Evolutionary conservation across 2,113 vertebrate species (phyloP).

Genomic region (Pygoscelis adeliae): DNA sequence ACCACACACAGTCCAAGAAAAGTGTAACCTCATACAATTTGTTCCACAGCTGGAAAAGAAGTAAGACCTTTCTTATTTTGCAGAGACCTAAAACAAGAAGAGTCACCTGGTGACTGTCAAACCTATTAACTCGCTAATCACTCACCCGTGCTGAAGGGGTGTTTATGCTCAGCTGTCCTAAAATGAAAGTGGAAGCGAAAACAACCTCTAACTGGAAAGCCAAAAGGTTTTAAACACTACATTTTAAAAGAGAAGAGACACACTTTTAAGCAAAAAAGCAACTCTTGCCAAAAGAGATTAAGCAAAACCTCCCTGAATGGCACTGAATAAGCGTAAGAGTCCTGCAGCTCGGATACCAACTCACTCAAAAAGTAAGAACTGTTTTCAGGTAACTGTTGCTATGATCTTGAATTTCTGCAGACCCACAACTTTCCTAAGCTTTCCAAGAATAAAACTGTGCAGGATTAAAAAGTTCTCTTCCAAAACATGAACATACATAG

Average conservation of each 20-base stretch:
- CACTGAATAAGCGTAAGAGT: background rate
- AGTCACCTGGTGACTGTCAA: background rate
- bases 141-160: background rate
- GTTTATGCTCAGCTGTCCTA: background rate
- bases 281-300: background rate
- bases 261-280: background rate
- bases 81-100: background rate
- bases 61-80: background rate
- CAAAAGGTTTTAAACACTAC: background rate
- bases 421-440: background rate
- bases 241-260: background rate
- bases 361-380: background rate
- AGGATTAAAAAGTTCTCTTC: background rate
- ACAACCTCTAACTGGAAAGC: background rate
- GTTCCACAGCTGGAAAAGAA: background rate
- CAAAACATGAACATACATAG: fast-evolving
- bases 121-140: background rate
- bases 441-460: background rate
- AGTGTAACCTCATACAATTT: background rate
- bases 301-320: background rate
- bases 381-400: background rate
- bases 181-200: background rate
- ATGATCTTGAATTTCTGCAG: background rate
- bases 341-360: background rate
- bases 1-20: background rate